Percentiles rank a stretch among this genome's conserved stretches.
Conservation (phyloP, 2,888 invertebrate species). For the Drosophila phalerata region DNA sequence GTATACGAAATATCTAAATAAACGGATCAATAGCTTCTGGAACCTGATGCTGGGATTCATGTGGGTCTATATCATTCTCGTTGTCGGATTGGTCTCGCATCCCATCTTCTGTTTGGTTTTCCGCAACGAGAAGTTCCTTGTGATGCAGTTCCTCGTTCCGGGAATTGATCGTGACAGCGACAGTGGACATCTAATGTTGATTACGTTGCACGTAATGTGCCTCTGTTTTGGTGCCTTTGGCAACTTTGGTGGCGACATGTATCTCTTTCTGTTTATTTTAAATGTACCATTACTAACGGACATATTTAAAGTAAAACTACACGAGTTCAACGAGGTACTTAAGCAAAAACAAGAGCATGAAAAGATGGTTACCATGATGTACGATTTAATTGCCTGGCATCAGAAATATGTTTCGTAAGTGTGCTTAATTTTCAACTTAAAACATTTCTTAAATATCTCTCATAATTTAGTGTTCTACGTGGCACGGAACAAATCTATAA, state of each 20-base stretch:
- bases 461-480: slow-evolving; percentile 43
- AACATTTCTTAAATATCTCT: accelerated
- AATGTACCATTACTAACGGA: slow-evolving; percentile 72
- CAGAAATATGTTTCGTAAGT: slow-evolving; percentile 70
- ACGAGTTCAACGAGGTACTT: slow-evolving; percentile 60
- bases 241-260: slow-evolving; percentile 75
- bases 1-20: slow-evolving; percentile 49
- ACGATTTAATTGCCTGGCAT: slow-evolving; percentile 68
- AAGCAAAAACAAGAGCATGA: slow-evolving; percentile 5
- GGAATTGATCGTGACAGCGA: slow-evolving; percentile 55
- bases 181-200: slow-evolving; percentile 48
- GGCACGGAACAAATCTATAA: slow-evolving; percentile 55
- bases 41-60: slow-evolving; percentile 44
- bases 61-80: slow-evolving; percentile 18
- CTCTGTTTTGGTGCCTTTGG: slow-evolving; percentile 66
- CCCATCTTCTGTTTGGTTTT: slow-evolving; percentile 47
- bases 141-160: slow-evolving; percentile 71
- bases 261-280: slow-evolving; percentile 62
- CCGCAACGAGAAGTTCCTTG: slow-evolving; percentile 47
- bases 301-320: slow-evolving; percentile 61
- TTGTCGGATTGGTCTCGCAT: slow-evolving; percentile 22
- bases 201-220: slow-evolving; percentile 36
- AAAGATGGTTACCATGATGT: slow-evolving; percentile 28
- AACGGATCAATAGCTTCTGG: slow-evolving; percentile 39
- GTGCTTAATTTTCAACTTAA: background rate